Evolutionary conservation across 2,797 vertebrate species (phyloP).

Genomic region (Euphonia xanthogaster): DNA sequence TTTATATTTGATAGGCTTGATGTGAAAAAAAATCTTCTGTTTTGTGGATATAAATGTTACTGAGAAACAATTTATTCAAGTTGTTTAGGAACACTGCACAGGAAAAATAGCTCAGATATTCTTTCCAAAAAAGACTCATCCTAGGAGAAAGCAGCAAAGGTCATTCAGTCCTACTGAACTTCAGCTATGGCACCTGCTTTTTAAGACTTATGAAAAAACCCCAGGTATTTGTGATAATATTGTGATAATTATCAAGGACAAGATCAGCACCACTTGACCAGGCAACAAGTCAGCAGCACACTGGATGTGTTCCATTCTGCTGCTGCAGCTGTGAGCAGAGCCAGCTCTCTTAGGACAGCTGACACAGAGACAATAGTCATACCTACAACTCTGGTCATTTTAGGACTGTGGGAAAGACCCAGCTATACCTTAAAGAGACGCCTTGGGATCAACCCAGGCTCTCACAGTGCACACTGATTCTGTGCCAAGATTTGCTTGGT

Average conservation of each 20-base stretch:
- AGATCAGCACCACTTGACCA: not conserved
- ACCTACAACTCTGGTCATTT: not conserved
- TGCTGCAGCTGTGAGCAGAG: not conserved
- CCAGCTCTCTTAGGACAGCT: not conserved
- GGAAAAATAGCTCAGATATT: not conserved
- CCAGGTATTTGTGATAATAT: not conserved
- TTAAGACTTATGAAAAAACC: accelerated
- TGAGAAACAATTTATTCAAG: not conserved
- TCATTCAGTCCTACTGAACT: not conserved
- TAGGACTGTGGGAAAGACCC: not conserved
- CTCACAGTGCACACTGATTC: not conserved
- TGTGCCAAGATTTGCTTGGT: not conserved
- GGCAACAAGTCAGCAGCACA: not conserved
- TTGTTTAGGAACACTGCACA: not conserved
- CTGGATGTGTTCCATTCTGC: not conserved
- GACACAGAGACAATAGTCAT: accelerated
- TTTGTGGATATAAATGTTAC: not conserved
- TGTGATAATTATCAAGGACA: not conserved
- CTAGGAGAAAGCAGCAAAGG: not conserved
- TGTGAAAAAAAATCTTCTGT: not conserved
- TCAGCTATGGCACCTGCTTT: not conserved
- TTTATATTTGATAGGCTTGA: not conserved
- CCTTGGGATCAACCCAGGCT: not conserved
- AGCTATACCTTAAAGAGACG: not conserved
- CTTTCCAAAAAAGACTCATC: not conserved